Conservation (phyloP, 2,113 vertebrate species). For the Panthera tigris region DNA sequence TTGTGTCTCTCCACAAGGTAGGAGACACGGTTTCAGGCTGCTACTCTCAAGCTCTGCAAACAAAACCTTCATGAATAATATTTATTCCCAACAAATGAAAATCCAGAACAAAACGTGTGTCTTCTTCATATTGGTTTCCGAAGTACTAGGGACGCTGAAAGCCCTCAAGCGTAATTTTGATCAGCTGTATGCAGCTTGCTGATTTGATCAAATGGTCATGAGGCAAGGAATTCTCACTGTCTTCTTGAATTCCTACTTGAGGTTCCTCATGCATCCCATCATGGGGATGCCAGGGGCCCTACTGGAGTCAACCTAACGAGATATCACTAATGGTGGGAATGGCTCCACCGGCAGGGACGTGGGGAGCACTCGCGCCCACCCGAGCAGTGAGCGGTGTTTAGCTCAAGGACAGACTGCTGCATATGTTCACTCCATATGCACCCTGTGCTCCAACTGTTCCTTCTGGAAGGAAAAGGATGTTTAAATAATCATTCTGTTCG, state of each 20-base stretch:
- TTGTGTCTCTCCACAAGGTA: slow-evolving; percentile 51
- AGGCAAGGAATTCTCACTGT: neutral
- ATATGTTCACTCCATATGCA: neutral
- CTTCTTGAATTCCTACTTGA: neutral
- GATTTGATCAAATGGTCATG: neutral
- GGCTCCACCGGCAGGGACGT: neutral
- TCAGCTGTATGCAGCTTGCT: neutral
- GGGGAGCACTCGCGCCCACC: neutral
- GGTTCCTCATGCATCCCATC: neutral
- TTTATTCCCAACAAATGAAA: slow-evolving; percentile 55
- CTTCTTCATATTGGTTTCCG: slow-evolving; percentile 18
- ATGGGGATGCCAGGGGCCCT: neutral
- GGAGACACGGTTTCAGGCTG: slow-evolving; percentile 2
- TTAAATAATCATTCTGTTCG: neutral
- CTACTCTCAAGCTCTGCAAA: slow-evolving; percentile 54
- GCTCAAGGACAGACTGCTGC: neutral
- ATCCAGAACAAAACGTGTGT: slow-evolving; percentile 28
- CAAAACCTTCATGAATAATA: slow-evolving; percentile 59
- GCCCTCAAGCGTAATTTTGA: neutral
- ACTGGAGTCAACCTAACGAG: neutral
- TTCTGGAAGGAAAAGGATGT: neutral
- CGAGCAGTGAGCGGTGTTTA: neutral
- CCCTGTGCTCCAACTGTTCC: neutral
- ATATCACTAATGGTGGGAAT: neutral
- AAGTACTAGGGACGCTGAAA: neutral